Conservation (phyloP, 1,140 invertebrate species). For the Drosophila gunungcola region DNA sequence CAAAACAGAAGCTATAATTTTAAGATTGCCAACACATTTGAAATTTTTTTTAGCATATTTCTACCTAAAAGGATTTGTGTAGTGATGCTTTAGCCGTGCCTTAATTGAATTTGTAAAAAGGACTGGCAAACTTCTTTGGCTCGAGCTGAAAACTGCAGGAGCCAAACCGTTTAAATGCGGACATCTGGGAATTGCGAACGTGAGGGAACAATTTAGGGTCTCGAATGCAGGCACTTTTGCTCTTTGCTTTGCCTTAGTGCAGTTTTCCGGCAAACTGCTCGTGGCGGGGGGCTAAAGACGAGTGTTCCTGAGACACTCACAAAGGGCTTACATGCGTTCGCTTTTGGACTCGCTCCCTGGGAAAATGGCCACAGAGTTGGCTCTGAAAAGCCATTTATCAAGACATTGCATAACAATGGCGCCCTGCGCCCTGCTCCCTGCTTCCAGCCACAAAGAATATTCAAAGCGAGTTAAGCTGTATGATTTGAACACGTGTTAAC, state of each 20-base stretch:
- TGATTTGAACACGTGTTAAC: slow-evolving; percentile 72
- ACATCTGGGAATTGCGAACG: slow-evolving; percentile 27
- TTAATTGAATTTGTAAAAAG: slow-evolving; percentile 30
- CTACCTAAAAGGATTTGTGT: not conserved
- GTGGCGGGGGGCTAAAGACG: slow-evolving; percentile 23
- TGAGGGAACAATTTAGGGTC: slow-evolving; percentile 18
- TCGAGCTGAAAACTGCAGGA: not conserved
- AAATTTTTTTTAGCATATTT: not conserved
- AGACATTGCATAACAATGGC: slow-evolving; percentile 62
- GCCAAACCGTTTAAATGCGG: slow-evolving; percentile 24
- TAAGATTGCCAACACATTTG: too few species aligned
- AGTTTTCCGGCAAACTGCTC: not conserved
- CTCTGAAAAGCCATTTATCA: slow-evolving; percentile 66
- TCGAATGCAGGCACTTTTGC: slow-evolving; percentile 3
- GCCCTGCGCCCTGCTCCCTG: not conserved
- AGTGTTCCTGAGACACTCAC: slow-evolving; percentile 44
- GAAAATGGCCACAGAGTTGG: slow-evolving; percentile 19
- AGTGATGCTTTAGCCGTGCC: not conserved
- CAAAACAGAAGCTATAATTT: not conserved
- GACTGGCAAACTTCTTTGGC: slow-evolving; percentile 11
- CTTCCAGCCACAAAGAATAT: slow-evolving; percentile 54
- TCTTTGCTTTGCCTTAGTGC: not conserved
- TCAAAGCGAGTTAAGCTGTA: slow-evolving; percentile 61
- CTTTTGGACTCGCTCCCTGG: not conserved
- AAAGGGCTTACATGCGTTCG: slow-evolving; percentile 21